phyloP scores from a whole-genome alignment of 2,113 vertebrate species.

The Xyrauchen texanus region DNA sequence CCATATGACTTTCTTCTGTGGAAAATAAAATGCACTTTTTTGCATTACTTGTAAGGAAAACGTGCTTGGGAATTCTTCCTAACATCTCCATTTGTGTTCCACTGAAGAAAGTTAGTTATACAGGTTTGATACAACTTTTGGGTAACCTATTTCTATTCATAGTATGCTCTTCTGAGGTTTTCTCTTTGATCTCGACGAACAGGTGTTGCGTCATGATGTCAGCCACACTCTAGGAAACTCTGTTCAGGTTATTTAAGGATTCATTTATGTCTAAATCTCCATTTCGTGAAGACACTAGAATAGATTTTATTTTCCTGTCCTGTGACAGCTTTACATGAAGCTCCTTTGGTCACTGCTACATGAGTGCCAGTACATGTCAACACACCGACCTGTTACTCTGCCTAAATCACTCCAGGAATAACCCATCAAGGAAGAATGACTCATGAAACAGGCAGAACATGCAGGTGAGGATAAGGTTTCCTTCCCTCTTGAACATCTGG shows the following conservation, averaged over 20 bases:
- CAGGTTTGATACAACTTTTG: neutral
- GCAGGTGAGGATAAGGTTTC: neutral
- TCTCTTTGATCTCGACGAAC: constrained; percentile 23
- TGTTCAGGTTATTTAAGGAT: constrained; percentile 67
- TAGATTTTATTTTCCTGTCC: neutral
- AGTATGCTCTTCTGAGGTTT: no score
- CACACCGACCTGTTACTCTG: neutral
- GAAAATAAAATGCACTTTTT: no score
- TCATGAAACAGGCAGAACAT: constrained; percentile 9
- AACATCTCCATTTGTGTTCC: no score
- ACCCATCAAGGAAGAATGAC: neutral
- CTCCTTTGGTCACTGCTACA: neutral
- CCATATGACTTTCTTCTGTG: no score
- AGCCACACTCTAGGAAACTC: constrained; percentile 7
- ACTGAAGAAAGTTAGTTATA: no score
- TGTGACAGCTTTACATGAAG: constrained; percentile 46
- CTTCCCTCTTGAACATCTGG: neutral
- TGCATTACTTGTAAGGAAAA: no score
- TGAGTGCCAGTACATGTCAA: constrained; percentile 12
- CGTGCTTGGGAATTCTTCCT: no score
- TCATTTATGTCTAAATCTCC: constrained; percentile 71
- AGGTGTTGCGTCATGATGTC: constrained; percentile 65
- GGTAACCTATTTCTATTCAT: no score
- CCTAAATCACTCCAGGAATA: constrained; percentile 25
- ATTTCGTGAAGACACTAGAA: constrained; percentile 59